Evolutionary conservation across 1,140 invertebrate species (phyloP), one percentile per base, ranked within the genome.

Genomic region (Pomacea maculata): DNA sequence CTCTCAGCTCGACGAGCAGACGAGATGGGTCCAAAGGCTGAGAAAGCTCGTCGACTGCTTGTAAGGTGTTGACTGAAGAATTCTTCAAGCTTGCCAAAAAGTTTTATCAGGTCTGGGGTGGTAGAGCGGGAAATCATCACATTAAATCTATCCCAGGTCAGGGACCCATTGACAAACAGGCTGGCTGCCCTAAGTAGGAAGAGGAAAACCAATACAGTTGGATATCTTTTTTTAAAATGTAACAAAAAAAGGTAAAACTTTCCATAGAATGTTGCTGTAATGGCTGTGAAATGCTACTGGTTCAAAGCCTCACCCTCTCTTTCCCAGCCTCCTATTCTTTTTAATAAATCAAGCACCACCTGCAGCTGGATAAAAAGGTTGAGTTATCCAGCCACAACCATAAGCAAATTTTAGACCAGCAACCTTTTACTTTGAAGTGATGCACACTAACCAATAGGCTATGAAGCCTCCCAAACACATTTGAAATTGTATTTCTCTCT

Each of bases 101-200:
- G 98, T 92, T 99, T 99, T 5, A 99, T 92, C 34, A 99, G 92
- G 92, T 99, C 98, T 0, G 97, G 96, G 0, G 97, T 99, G 0
- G 98, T 99, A 52, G 97, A 98, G 91, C 97, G 96, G 21, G 96
- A 97, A 86, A 99, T 98, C 94, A 99, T 95, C 45, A 99, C 94
- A 92, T 99, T 97, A 19, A 98, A 93, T 90, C 98, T 97, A 88
- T 98, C 97, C 98, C 97, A 99, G 67, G 80, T 94, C 64, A 99
- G 92, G 86, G 97, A 96, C 25, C 97, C 97, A 90, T 98, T 96
- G 87, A 98, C 95, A 88, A 98, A 96, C 87, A 99, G 96, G 85
- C 96, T 94, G 0, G 97, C 96, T 21, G 96, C 95, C 83, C 96
- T 95, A 87, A 70, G 10, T 8, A 70, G 67, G 12, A 70, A 3